A percentile compares a stretch with the other conserved stretches of the same genome.
Conservation (phyloP, 2,113 vertebrate genomes). For the Nesoenas mayeri region DNA sequence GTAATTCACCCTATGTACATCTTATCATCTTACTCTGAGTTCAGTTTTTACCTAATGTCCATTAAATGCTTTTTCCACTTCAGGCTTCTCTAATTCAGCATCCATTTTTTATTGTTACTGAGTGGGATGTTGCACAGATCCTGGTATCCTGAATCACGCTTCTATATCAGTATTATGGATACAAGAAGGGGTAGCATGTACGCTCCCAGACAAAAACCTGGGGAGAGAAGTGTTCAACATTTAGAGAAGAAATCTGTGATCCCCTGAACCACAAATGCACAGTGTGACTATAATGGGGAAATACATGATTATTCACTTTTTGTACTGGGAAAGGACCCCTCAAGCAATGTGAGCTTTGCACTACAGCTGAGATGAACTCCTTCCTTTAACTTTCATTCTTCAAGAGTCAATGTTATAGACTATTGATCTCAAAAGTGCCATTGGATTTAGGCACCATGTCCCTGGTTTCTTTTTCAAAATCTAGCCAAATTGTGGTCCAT, state of each 20-base stretch:
- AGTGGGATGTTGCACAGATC: not conserved
- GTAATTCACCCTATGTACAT: not conserved
- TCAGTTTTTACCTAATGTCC: not conserved
- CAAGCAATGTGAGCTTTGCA: not conserved
- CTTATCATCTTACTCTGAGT: not conserved
- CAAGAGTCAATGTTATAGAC: not conserved
- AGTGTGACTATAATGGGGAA: not conserved
- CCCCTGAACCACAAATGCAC: not conserved
- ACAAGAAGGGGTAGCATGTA: not conserved
- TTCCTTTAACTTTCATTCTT: not conserved
- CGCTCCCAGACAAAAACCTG: not conserved
- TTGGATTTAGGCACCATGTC: not conserved
- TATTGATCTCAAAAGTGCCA: not conserved
- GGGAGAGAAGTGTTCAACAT: not conserved
- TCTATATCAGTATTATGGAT: not conserved
- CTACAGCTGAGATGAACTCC: not conserved
- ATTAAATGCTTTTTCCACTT: not conserved
- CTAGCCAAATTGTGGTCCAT: not conserved
- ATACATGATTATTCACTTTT: not conserved
- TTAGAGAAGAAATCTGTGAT: not conserved
- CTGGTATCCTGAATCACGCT: not conserved
- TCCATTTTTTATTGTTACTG: not conserved
- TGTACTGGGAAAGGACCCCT: not conserved
- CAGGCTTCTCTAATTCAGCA: not conserved
- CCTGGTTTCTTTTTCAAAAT: not conserved